Evolutionary conservation across 2,888 invertebrate genomes (phyloP).

Genomic region (Dasypogon diadema): DNA sequence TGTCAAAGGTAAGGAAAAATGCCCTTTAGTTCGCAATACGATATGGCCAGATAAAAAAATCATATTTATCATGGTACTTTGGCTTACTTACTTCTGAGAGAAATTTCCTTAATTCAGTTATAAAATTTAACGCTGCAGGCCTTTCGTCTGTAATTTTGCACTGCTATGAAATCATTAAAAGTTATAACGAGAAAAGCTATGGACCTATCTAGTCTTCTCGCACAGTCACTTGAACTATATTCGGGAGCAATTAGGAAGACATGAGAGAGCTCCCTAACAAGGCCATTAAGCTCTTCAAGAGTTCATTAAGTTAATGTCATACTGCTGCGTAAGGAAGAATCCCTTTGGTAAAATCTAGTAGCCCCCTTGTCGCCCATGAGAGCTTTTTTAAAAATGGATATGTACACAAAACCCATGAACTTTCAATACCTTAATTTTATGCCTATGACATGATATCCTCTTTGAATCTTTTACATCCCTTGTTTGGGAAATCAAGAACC

Average conservation of each 20-base stretch:
- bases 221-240: constrained; percentile 3
- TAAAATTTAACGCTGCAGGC: background rate
- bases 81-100: no score
- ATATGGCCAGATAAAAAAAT: no score
- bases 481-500: background rate
- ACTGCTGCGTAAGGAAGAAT: background rate
- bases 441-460: no score
- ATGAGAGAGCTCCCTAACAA: background rate
- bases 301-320: background rate
- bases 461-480: background rate
- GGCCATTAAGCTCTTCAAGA: background rate
- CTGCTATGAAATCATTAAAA: background rate
- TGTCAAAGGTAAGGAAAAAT: no score
- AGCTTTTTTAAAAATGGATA: background rate
- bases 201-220: background rate
- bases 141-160: background rate
- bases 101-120: no score
- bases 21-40: no score
- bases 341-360: background rate
- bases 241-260: background rate
- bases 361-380: background rate
- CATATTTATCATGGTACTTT: no score
- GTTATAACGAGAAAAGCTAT: background rate
- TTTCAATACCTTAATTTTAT: background rate
- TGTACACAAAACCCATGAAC: background rate